phyloP scores from a whole-genome alignment of 2,888 invertebrate genomes.

The Drosophila quasianomalipes region DNA sequence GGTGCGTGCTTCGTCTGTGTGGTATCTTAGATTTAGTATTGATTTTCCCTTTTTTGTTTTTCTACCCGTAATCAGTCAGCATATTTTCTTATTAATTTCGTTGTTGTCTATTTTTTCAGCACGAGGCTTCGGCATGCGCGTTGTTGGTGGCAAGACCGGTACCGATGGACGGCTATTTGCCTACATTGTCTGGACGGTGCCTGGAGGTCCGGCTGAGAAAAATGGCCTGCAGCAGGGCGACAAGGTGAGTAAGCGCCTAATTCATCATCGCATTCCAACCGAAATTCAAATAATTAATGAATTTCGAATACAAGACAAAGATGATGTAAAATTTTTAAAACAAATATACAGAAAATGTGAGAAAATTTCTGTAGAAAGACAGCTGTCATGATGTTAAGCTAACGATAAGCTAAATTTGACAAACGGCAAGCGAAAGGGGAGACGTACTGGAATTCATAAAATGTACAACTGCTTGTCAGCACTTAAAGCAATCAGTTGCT shows the following conservation, averaged over 20 bases:
- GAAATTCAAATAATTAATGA: constrained; percentile 31
- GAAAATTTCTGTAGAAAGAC: constrained; percentile 30
- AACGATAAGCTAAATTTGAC: constrained; percentile 29
- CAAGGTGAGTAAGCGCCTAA: constrained; percentile 87
- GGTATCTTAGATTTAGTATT: constrained; percentile 57
- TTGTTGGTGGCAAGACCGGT: constrained; percentile 96
- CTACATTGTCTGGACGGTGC: constrained; percentile 96
- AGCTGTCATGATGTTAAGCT: constrained; percentile 41
- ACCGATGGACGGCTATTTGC: constrained; percentile 95
- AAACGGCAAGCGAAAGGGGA: constrained; percentile 4
- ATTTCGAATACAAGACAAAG: constrained; percentile 9
- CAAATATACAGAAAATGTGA: constrained; percentile 8
- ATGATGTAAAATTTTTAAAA: constrained; percentile 3
- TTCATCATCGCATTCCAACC: constrained; percentile 2
- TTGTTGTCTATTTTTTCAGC: constrained; percentile 86
- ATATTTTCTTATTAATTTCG: constrained; percentile 67
- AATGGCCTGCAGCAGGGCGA: constrained; percentile 95
- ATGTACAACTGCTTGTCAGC: constrained; percentile 26
- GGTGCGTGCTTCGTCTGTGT: constrained; percentile 46
- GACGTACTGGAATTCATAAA: constrained; percentile 12
- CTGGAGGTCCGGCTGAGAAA: constrained; percentile 96
- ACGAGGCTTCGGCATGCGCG: constrained; percentile 97
- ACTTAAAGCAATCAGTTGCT: constrained; percentile 17
- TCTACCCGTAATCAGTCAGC: constrained; percentile 54
- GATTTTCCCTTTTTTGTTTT: constrained; percentile 41